phyloP scores from a whole-genome alignment of 2,797 vertebrate genomes.

The Taeniopygia guttata region DNA sequence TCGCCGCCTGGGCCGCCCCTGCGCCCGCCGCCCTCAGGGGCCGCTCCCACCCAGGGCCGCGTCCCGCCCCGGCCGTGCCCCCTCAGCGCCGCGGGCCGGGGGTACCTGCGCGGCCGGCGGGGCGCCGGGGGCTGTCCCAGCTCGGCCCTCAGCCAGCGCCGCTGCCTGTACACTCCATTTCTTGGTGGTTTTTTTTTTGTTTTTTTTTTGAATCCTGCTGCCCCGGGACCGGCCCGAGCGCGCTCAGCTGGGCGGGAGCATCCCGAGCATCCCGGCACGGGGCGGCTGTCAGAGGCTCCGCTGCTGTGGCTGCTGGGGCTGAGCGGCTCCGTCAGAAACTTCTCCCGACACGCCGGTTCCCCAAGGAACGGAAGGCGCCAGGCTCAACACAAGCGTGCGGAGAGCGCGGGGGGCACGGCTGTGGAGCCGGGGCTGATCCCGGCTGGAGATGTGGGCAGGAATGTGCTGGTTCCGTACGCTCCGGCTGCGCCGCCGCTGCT shows the following conservation, averaged over 20 bases:
- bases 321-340: neutral
- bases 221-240: neutral
- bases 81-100: too few species aligned
- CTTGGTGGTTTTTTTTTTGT: rapidly evolving
- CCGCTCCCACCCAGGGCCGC: neutral
- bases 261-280: neutral
- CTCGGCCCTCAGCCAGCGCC: neutral
- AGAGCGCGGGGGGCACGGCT: neutral
- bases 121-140: too few species aligned
- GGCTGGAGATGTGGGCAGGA: neutral
- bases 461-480: rapidly evolving
- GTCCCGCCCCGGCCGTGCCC: neutral
- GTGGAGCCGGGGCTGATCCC: neutral
- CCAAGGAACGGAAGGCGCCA: neutral
- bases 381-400: neutral
- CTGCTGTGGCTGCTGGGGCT: neutral
- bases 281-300: neutral
- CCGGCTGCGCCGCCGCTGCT: rapidly evolving
- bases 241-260: neutral
- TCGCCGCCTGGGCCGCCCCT: neutral
- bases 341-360: rapidly evolving
- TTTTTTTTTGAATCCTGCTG: too few species aligned
- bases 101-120: neutral
- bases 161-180: rapidly evolving
- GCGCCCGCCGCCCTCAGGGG: neutral